Evolutionary conservation across 2,888 invertebrate species (phyloP), one percentile per base, ranked within the genome.

Genomic region (Euproctis similis): DNA sequence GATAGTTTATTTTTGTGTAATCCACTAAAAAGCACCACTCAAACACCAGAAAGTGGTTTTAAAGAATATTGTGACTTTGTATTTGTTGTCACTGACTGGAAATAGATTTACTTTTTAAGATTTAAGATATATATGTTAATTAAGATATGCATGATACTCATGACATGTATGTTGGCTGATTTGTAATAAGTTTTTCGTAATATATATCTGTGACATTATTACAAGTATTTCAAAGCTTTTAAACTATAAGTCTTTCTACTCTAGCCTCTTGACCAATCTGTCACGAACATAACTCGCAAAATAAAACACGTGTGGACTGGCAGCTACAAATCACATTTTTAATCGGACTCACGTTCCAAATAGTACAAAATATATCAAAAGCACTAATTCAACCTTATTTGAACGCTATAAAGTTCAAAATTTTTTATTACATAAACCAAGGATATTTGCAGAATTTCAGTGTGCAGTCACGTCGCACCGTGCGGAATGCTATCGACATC

Each of bases 321-420:
- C 68, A 57, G 67, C 77, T 80, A 78, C 81, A 82, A 81, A 81
- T 82, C 81, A 82, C 74, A 81, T 81, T 82, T 82, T 81, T 80
- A 81, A 80, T 81, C 80, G 77, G 72, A 71, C 73, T 70, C 80
- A 71, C 76, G 75, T 76, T 68, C 62, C 47, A 53, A 51, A 39
- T 42, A 39, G 39, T 35, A 39, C 39, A 65, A 62, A 61, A 47
- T 31, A 32, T 43, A 34, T 25, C 17, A 31, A 30, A 40, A 12
- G 32, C 14, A 35, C 31, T 11, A 12, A 17, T 24, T 7, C 34
- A 28, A 39, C 49, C 46, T 50, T 58, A 53, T 42, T 2, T 10
- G 26, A 9, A 11, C 2, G n/a, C n/a, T 8, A 34, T 58, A 70
- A 43, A 54, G 63, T 51, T 33, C 8, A 54, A 32, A 50, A 53